A percentile compares a stretch with the other conserved stretches of the same genome.
phyloP scores from a whole-genome alignment of 1,140 invertebrate genomes.

The Tetramorium parvispinum region DNA sequence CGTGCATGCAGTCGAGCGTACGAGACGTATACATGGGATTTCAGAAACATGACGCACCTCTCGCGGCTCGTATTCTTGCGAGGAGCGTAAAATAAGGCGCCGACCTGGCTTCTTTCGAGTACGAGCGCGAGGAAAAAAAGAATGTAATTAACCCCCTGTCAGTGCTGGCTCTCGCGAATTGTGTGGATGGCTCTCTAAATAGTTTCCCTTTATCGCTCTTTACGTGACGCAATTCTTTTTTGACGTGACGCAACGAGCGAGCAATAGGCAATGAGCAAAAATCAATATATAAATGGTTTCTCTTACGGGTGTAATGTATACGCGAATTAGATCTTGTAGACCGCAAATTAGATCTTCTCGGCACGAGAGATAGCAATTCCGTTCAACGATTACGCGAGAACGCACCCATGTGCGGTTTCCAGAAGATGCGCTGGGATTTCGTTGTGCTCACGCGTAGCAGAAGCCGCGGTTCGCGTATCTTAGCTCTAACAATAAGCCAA shows the following conservation, averaged over 20 bases:
- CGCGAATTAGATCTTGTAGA: constrained; percentile 43
- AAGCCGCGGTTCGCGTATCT: constrained; percentile 37
- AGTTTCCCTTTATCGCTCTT: not conserved
- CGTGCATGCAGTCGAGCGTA: constrained; percentile 10
- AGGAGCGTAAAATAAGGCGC: not conserved
- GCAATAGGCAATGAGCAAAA: not conserved
- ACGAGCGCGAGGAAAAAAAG: not conserved
- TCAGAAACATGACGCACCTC: constrained; percentile 17
- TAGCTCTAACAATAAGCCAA: not conserved
- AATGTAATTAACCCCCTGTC: not conserved
- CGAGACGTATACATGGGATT: not conserved
- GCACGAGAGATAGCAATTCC: constrained; percentile 10
- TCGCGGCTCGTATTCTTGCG: not conserved
- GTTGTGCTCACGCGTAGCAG: constrained; percentile 10
- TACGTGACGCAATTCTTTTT: not conserved
- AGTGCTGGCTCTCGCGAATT: not conserved
- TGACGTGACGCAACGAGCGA: no score
- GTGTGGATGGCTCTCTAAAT: not conserved
- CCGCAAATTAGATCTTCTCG: constrained; percentile 44
- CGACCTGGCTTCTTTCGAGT: not conserved
- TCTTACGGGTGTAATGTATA: not conserved
- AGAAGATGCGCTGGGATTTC: constrained; percentile 28
- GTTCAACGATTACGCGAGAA: constrained; percentile 44
- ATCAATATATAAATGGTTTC: constrained; percentile 17
- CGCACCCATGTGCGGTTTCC: constrained; percentile 43